Evolutionary conservation across 1,140 invertebrate species (phyloP).

Genomic region (Heterodera schachtii): DNA sequence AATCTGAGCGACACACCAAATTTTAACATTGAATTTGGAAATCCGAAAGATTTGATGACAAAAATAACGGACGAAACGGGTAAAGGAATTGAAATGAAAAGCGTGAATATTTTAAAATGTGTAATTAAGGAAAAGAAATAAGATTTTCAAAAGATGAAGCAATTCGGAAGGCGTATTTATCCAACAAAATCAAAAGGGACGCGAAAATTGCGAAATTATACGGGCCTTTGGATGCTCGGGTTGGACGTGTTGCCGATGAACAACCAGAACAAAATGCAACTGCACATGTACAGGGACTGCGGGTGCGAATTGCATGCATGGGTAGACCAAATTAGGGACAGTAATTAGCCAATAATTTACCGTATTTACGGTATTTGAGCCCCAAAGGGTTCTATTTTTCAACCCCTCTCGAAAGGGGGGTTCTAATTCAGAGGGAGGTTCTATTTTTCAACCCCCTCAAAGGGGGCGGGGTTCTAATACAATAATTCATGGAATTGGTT

Average conservation of each 20-base stretch:
- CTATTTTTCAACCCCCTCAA: no score
- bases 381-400: no score
- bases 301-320: constrained; percentile 8
- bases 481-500: no score
- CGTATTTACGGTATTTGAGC: no score
- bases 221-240: constrained; percentile 17
- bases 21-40: not conserved
- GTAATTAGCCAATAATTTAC: no score
- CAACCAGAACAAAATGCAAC: not conserved
- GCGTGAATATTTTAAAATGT: no score
- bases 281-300: constrained; percentile 6
- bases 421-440: not conserved
- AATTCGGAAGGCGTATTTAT: not conserved
- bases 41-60: not conserved
- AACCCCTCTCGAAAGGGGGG: no score
- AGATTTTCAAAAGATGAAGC: not conserved
- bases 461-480: no score
- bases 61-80: not conserved
- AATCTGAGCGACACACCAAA: not conserved
- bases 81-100: not conserved
- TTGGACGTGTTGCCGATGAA: not conserved
- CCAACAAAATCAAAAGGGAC: not conserved
- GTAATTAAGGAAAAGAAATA: not conserved
- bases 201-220: not conserved
- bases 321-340: not conserved